phyloP scores from a whole-genome alignment of 2,797 vertebrate species.

The Parauchenoglanis ngamensis region DNA sequence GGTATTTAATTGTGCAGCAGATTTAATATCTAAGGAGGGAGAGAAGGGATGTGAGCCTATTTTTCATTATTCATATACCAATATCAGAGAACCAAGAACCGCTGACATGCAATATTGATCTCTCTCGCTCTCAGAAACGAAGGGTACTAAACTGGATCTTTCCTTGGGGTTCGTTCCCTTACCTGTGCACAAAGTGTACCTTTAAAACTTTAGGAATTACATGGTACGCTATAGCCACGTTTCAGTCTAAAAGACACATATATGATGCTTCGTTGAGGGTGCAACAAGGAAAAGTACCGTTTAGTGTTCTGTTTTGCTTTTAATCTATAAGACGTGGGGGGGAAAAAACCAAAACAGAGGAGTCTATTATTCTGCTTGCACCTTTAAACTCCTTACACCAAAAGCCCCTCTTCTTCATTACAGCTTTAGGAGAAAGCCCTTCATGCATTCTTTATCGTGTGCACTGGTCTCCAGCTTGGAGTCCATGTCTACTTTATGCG shows the following conservation, averaged over 20 bases:
- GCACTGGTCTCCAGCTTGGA: background rate
- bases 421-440: background rate
- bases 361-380: background rate
- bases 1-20: conserved; percentile 18
- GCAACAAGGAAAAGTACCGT: background rate
- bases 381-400: background rate
- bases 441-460: background rate
- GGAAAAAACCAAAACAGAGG: too few relatives aligned
- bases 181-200: background rate
- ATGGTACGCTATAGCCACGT: background rate
- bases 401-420: background rate
- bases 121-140: background rate
- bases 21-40: conserved; percentile 19
- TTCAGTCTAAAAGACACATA: background rate
- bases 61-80: conserved; percentile 24
- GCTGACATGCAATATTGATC: conserved; percentile 7
- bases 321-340: background rate
- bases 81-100: conserved; percentile 5
- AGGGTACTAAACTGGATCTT: background rate
- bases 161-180: background rate
- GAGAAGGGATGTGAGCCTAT: background rate
- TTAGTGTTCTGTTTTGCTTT: background rate
- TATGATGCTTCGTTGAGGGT: too few relatives aligned
- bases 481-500: background rate
- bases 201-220: background rate